Conservation (phyloP, 2,113 vertebrate species). For the Hylia prasina region DNA sequence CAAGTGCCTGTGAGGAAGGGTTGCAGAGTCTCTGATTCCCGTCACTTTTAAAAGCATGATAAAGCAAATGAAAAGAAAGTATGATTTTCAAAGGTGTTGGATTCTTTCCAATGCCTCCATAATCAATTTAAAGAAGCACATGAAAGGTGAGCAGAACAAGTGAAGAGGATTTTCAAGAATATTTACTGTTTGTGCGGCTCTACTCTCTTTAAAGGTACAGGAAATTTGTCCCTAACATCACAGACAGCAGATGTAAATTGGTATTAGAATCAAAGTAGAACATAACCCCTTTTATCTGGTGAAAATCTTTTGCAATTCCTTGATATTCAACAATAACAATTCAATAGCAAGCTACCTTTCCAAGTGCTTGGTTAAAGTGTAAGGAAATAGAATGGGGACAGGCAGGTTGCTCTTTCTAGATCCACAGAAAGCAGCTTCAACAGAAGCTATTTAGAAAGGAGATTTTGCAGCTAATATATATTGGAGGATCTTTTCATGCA, state of each 20-base stretch:
- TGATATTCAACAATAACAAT: neutral
- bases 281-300: neutral
- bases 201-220: neutral
- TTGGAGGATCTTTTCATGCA: constrained; percentile 26
- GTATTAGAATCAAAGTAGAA: neutral
- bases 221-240: neutral
- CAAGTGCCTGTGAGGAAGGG: neutral
- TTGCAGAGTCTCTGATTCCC: neutral
- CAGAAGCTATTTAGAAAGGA: constrained; percentile 10
- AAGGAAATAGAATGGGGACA: neutral
- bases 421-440: neutral
- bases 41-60: neutral
- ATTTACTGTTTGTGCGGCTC: neutral
- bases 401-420: neutral
- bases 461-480: neutral
- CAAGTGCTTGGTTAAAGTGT: neutral
- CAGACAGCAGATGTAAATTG: neutral
- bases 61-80: neutral
- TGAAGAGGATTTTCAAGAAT: neutral
- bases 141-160: neutral
- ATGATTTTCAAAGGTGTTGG: neutral
- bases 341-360: neutral
- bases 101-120: neutral
- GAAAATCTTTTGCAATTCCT: neutral
- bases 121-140: neutral